phyloP scores from a whole-genome alignment of 2,113 vertebrate genomes.

The Embiotoca jacksoni region DNA sequence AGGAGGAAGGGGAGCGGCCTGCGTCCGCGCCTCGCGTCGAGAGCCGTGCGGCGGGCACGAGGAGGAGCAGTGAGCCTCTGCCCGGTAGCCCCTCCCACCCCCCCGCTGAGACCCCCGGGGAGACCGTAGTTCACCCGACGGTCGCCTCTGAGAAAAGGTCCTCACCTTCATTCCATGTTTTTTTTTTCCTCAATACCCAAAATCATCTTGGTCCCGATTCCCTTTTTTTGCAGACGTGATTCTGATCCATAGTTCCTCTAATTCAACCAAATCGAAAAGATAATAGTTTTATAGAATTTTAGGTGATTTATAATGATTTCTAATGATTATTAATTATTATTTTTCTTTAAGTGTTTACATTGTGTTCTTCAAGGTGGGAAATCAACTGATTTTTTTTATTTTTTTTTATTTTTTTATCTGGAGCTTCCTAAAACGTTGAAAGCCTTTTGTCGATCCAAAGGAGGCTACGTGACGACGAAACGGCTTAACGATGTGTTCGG shows the following conservation, averaged over 20 bases:
- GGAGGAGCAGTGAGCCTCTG: constrained; percentile 71
- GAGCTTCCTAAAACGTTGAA: too few relatives aligned
- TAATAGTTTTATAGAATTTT: too few relatives aligned
- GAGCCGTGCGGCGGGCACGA: constrained; percentile 32
- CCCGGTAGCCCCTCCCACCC: constrained; percentile 39
- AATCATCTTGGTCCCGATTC: neutral
- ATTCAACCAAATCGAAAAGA: neutral
- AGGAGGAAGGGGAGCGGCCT: constrained; percentile 36
- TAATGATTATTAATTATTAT: too few relatives aligned
- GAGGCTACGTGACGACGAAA: too few relatives aligned
- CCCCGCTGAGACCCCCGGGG: constrained; percentile 30
- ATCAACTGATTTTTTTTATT: too few relatives aligned
- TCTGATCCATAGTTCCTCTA: neutral
- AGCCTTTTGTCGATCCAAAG: too few relatives aligned
- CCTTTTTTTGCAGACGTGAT: neutral
- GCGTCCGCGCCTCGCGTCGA: constrained; percentile 31
- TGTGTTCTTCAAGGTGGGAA: too few relatives aligned
- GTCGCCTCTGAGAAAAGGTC: constrained; percentile 72
- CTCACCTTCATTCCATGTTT: constrained; percentile 26
- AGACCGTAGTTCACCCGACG: constrained; percentile 41
- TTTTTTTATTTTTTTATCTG: too few relatives aligned
- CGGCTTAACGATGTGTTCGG: too few relatives aligned
- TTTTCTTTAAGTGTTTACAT: too few relatives aligned
- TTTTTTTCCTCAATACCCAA: constrained; percentile 20
- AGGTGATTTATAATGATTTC: too few relatives aligned